These are phyloP conservation scores for Nomia melanderi DNA, from an alignment of 1,140 invertebrate genomes.

Conservation along the genomic window DNA sequence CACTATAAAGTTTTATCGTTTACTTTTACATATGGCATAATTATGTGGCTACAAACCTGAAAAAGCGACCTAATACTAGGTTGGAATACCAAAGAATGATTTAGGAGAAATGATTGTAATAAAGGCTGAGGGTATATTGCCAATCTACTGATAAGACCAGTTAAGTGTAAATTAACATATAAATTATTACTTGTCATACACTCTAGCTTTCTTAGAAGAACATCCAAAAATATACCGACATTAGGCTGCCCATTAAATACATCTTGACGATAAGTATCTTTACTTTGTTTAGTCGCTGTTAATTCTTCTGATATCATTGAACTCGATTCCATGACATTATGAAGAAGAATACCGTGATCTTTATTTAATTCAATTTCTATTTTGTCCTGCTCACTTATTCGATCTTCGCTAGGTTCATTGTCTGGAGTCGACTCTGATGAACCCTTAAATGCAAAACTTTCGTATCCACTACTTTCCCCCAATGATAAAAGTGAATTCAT, in stretches of 20 bases:
- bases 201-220: constrained; percentile 91
- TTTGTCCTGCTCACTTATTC: constrained; percentile 79
- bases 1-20: neutral
- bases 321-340: constrained; percentile 19
- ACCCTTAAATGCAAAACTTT: constrained; percentile 88
- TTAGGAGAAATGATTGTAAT: constrained; percentile 92
- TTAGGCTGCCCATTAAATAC: constrained; percentile 73
- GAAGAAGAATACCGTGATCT: constrained; percentile 30
- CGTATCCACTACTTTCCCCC: constrained; percentile 92
- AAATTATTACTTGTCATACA: constrained; percentile 92
- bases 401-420: constrained; percentile 69
- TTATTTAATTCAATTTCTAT: constrained; percentile 52
- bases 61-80: constrained; percentile 94
- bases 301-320: constrained; percentile 28
- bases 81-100: constrained; percentile 92
- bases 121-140: constrained; percentile 94
- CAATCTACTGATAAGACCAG: constrained; percentile 92
- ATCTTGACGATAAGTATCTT: constrained; percentile 61
- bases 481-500: constrained; percentile 84
- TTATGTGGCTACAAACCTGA: constrained; percentile 85
- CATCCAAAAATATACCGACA: constrained; percentile 87
- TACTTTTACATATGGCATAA: neutral
- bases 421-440: constrained; percentile 75
- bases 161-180: constrained; percentile 93
- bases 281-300: constrained; percentile 53